A percentile compares a stretch with the other conserved stretches of the same genome.
These are phyloP conservation scores for Petrocephalus sullivani DNA, from an alignment of 2,797 vertebrate species.

Conservation along the genomic window DNA sequence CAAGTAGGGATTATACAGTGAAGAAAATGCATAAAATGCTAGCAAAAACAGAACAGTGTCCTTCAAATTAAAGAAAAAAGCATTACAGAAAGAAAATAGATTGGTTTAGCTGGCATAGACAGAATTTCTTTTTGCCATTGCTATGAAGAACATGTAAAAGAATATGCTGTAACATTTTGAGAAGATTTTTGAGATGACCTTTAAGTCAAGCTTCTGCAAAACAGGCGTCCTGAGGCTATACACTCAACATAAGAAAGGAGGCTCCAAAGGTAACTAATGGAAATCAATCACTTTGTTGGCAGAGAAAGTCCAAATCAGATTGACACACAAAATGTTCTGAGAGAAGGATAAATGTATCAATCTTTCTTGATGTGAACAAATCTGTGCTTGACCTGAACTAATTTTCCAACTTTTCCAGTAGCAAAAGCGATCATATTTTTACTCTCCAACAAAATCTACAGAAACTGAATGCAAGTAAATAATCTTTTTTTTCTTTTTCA, in stretches of 20 bases:
- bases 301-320: neutral
- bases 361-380: neutral
- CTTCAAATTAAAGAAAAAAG: neutral
- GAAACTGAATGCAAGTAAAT: neutral
- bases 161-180: neutral
- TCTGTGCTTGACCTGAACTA: conserved; percentile 1
- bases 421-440: conserved; percentile 6
- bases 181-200: neutral
- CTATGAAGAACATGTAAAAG: neutral
- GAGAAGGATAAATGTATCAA: neutral
- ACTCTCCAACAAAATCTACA: neutral
- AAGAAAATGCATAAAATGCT: neutral
- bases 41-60: neutral
- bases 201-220: neutral
- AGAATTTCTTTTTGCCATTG: neutral
- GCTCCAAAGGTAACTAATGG: neutral
- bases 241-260: neutral
- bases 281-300: neutral
- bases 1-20: neutral
- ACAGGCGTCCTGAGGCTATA: neutral
- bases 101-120: neutral
- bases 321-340: conserved; percentile 1
- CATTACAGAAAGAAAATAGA: neutral
- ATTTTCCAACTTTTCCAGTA: neutral
- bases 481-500: neutral